Percentiles rank a stretch among this genome's conserved stretches.
Evolutionary conservation across 1,140 invertebrate species (phyloP).

Genomic region (Frieseomelitta varia): DNA sequence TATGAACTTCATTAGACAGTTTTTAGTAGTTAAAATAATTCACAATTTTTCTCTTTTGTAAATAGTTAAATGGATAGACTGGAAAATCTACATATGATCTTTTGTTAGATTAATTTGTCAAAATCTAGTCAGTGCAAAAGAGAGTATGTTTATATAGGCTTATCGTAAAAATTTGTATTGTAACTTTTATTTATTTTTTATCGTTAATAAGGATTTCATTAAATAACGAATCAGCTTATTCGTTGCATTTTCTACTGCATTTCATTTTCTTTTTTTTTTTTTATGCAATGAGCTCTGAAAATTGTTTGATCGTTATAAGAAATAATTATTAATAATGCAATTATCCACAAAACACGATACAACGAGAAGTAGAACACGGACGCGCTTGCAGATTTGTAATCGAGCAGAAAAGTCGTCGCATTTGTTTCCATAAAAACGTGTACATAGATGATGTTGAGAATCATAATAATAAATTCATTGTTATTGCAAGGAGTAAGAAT

Average conservation of each 20-base stretch:
- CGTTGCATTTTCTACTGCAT: conserved; percentile 49
- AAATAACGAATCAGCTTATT: not conserved
- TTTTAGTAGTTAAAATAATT: not conserved
- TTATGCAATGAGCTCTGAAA: conserved; percentile 3
- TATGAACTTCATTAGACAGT: not conserved
- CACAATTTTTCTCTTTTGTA: not conserved
- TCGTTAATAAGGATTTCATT: conserved; percentile 11
- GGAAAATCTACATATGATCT: not conserved
- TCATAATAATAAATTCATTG: conserved; percentile 49
- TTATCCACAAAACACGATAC: conserved; percentile 7
- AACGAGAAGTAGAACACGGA: conserved; percentile 19
- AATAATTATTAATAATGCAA: conserved; percentile 18
- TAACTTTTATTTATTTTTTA: conserved; percentile 30
- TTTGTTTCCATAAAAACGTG: conserved; percentile 29
- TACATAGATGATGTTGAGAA: conserved; percentile 42
- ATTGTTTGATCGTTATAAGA: not conserved
- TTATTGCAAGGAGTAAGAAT: conserved; percentile 36
- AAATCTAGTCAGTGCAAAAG: conserved; percentile 43
- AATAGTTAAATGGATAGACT: not conserved
- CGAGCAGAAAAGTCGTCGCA: conserved; percentile 11
- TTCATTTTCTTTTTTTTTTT: conserved; percentile 30
- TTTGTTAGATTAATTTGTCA: conserved; percentile 5
- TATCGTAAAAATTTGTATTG: conserved; percentile 16
- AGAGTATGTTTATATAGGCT: conserved; percentile 31
- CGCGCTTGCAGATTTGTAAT: conserved; percentile 21